phyloP scores from a whole-genome alignment of 2,113 vertebrate genomes.

The Glaucidium brasilianum region DNA sequence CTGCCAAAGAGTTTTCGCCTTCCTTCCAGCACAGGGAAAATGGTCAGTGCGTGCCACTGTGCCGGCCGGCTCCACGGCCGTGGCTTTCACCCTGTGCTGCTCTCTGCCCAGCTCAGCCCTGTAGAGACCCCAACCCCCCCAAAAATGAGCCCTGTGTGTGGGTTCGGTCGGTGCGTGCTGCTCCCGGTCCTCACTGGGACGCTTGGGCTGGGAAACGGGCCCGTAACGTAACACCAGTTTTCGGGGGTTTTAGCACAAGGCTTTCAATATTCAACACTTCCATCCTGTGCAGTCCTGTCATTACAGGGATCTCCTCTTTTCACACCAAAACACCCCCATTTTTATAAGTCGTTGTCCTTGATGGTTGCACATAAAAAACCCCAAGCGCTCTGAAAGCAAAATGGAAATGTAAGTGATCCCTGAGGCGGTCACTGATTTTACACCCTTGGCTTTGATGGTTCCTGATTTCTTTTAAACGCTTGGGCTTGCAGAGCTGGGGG shows the following conservation, averaged over 20 bases:
- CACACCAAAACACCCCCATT: neutral
- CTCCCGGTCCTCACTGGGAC: accelerated
- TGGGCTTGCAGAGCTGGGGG: neutral
- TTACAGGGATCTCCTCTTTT: neutral
- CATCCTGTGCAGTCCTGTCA: accelerated
- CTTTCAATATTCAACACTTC: neutral
- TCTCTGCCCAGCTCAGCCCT: neutral
- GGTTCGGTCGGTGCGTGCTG: neutral
- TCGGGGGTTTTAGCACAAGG: accelerated
- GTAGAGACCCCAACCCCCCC: neutral
- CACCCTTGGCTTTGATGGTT: neutral
- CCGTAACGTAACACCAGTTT: accelerated
- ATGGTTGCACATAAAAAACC: neutral
- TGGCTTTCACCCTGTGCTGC: accelerated
- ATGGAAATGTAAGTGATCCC: neutral
- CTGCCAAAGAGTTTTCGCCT: slow-evolving; percentile 97
- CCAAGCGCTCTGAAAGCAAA: neutral
- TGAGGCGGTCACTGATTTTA: neutral
- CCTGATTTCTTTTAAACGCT: neutral
- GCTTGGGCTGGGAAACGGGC: neutral
- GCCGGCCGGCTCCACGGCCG: accelerated
- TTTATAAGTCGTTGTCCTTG: neutral
- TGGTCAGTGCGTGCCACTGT: slow-evolving; percentile 72
- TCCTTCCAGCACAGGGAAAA: slow-evolving; percentile 96
- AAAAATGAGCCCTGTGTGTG: accelerated